A percentile compares a stretch with the other conserved stretches of the same genome.
Conservation (phyloP, 2,797 vertebrate genomes). For the Myoxocephalus aenaeus region DNA sequence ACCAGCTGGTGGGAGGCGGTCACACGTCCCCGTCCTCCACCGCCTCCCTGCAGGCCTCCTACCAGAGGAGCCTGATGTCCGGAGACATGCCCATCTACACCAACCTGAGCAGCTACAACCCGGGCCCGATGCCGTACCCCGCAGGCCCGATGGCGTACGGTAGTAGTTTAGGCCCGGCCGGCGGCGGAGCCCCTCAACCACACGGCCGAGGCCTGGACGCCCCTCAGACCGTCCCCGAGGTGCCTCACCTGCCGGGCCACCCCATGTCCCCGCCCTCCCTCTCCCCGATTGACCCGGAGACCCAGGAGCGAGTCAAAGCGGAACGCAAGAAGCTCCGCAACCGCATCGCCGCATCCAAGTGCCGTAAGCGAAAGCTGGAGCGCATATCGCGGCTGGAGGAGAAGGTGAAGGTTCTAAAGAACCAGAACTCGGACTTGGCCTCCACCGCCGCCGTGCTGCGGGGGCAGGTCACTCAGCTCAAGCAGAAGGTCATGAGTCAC, state of each 20-base stretch:
- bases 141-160: constrained; percentile 71
- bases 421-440: constrained; percentile 90
- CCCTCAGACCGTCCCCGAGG: constrained; percentile 90
- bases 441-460: constrained; percentile 88
- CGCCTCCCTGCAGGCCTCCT: constrained; percentile 78
- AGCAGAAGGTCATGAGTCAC: constrained; percentile 91
- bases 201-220: constrained; percentile 83
- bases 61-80: constrained; percentile 84
- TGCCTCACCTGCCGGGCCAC: constrained; percentile 78
- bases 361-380: constrained; percentile 91
- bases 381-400: constrained; percentile 90
- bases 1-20: constrained; percentile 85
- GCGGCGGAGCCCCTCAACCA: constrained; percentile 56
- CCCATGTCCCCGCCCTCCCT: constrained; percentile 81
- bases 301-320: constrained; percentile 90
- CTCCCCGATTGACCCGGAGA: constrained; percentile 89
- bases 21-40: constrained; percentile 83
- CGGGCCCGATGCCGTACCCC: constrained; percentile 75
- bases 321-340: constrained; percentile 92
- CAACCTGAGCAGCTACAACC: constrained; percentile 87
- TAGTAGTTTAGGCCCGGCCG: constrained; percentile 57
- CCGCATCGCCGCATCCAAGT: constrained; percentile 92
- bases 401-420: constrained; percentile 91
- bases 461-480: constrained; percentile 90
- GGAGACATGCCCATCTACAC: constrained; percentile 88